Conservation (phyloP, 2,888 invertebrate genomes). For the Seira musarum region DNA sequence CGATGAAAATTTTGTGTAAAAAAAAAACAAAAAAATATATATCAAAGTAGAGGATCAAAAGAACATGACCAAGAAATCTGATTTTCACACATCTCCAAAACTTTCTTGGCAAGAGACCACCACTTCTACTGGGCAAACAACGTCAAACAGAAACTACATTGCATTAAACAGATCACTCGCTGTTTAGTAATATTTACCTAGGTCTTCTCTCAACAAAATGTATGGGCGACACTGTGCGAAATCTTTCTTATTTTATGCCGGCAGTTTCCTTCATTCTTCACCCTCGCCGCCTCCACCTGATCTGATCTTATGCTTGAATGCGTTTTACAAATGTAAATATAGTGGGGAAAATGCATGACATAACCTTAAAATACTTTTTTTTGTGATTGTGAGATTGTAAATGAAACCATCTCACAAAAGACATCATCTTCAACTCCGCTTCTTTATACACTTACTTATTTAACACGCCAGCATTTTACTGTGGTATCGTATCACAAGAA, state of each 20-base stretch:
- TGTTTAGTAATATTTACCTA: slow-evolving; percentile 20
- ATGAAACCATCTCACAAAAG: not conserved
- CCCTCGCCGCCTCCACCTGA: slow-evolving; percentile 69
- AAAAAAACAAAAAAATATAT: slow-evolving; percentile 1
- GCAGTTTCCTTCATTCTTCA: slow-evolving; percentile 64
- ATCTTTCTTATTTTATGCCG: slow-evolving; percentile 26
- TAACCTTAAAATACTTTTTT: not conserved
- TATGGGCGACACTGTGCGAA: no score
- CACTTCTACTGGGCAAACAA: no score
- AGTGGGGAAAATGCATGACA: no score
- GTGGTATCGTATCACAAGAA: no score
- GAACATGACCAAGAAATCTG: slow-evolving; percentile 15
- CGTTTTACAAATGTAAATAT: no score
- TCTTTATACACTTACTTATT: no score
- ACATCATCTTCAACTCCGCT: not conserved
- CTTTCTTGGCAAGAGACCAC: slow-evolving; percentile 56
- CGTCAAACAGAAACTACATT: no score
- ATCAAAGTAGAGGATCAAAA: not conserved
- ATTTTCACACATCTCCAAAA: slow-evolving; percentile 27
- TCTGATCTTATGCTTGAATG: slow-evolving; percentile 2
- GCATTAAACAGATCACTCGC: no score
- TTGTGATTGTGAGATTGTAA: slow-evolving; percentile 4
- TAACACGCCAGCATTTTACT: no score
- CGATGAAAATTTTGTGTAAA: no score
- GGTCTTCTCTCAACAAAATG: slow-evolving; percentile 17